phyloP scores from a whole-genome alignment of 2,113 vertebrate species.

The Neolamprologus variostigma region DNA sequence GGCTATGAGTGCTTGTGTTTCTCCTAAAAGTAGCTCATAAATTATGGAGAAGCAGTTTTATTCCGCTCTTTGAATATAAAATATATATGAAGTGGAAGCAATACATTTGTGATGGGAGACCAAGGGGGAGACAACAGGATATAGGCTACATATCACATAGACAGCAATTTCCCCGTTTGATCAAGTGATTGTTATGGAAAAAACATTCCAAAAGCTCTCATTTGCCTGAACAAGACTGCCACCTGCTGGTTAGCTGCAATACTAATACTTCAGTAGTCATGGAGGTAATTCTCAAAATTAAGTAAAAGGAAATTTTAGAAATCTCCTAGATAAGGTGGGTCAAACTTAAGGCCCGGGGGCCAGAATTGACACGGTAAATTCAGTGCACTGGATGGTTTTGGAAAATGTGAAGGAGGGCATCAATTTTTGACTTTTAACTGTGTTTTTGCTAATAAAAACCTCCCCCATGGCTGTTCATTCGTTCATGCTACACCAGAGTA shows the following conservation, averaged over 20 bases:
- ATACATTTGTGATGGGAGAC: background rate
- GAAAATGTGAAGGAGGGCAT: background rate
- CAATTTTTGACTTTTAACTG: background rate
- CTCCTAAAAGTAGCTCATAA: conserved; percentile 21
- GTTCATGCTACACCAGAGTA: background rate
- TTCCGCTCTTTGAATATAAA: conserved; percentile 11
- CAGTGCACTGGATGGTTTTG: background rate
- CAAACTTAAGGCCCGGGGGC: background rate
- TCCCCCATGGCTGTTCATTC: background rate
- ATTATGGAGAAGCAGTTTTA: conserved; percentile 39
- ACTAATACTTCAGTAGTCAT: background rate
- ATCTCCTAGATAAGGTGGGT: background rate
- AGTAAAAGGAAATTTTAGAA: background rate
- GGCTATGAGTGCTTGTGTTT: conserved; percentile 3
- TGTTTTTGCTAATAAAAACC: background rate
- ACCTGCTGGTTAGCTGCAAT: background rate
- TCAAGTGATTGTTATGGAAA: background rate
- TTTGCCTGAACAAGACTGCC: background rate
- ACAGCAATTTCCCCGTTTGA: background rate
- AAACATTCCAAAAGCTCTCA: background rate
- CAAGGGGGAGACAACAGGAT: background rate
- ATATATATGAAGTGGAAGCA: background rate
- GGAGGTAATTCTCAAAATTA: background rate
- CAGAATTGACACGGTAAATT: background rate
- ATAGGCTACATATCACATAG: background rate